Base-by-base conservation (phyloP, 1,140 invertebrate genomes). In the Drosophila persimilis region DNA sequence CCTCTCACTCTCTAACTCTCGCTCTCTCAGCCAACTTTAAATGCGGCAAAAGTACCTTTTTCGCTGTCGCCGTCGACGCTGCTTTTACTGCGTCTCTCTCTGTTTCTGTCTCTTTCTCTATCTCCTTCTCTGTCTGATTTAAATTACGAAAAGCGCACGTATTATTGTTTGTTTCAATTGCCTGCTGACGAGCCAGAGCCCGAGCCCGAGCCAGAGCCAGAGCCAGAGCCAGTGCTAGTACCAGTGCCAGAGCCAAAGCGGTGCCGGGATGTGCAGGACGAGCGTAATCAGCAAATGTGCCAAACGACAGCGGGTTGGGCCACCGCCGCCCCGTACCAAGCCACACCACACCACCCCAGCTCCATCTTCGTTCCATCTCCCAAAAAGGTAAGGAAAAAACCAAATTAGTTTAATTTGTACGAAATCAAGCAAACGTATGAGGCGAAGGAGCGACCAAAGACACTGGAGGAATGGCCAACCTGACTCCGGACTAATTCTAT, bases 101-200 rank as follows among this genome's bases (percentile, higher is more conserved):
- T 69, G 48, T 47, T 8, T 35, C 29, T 65, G 46, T 66, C 83
- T 86, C 73, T 70, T 65, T 69, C 53, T 57, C 11, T 55, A 22
- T 57, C 55, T 62, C 20, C 20, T 20, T 20, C 57, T 53, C 57
- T 44, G 61, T 63, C 78, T 88, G 83, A 72, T 86, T 86, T 86
- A 70, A 88, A 86, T 86, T 86, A 86, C 72, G 78, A 62, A 78
- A 83, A 86, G 81, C 83, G 83, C 81, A 86, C 81, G 81, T 86
- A 88, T 86, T 86, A 86, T 86, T 86, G 83, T 86, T 86, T 86
- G 81, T 83, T 86, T 86, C 81, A 86, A 86, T 86, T 86, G 81
- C 74, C 83, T 76, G 70, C 74, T 78, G 81, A 88, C 83, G 75
- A 77, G 78, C 79, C 53, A 58, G 39, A 45, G 60, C 31, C 60